Evolutionary conservation across 1,140 invertebrate species (phyloP).

Genomic region (Drosophila bipectinata): DNA sequence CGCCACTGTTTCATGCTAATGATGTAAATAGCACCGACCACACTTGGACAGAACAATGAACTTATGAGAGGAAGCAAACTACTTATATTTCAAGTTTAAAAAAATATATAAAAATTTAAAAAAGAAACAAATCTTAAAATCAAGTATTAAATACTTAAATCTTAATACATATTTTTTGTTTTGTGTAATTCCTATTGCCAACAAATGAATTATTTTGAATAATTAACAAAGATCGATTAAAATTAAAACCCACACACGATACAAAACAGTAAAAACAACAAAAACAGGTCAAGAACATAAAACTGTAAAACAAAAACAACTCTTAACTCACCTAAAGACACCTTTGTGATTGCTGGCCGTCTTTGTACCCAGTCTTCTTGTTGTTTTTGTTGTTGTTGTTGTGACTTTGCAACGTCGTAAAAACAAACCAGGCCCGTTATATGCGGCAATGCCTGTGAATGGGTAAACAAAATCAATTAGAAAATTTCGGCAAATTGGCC

Average conservation of each 20-base stretch:
- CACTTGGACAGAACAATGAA: neutral
- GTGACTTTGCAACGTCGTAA: slow-evolving; percentile 20
- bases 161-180: neutral
- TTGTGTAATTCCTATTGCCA: neutral
- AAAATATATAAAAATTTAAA: neutral
- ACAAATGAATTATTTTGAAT: slow-evolving; percentile 33
- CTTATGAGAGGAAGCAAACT: neutral
- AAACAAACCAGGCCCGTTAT: slow-evolving; percentile 28
- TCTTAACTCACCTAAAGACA: slow-evolving; percentile 40
- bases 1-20: slow-evolving; percentile 28
- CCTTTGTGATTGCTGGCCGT: slow-evolving; percentile 19
- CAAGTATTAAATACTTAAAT: too few species aligned
- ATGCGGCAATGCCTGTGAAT: slow-evolving; percentile 29
- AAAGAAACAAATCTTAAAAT: neutral
- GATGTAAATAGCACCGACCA: slow-evolving; percentile 13
- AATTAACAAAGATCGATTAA: slow-evolving; percentile 45
- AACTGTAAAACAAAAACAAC: slow-evolving; percentile 43
- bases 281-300: slow-evolving; percentile 40
- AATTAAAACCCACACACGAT: slow-evolving; percentile 18
- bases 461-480: slow-evolving; percentile 19
- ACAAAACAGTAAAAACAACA: slow-evolving; percentile 10
- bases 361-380: neutral
- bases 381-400: slow-evolving; percentile 21
- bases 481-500: slow-evolving; percentile 32
- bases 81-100: neutral